phyloP scores from a whole-genome alignment of 2,888 invertebrate genomes.

The Entomobrya multifasciata region DNA sequence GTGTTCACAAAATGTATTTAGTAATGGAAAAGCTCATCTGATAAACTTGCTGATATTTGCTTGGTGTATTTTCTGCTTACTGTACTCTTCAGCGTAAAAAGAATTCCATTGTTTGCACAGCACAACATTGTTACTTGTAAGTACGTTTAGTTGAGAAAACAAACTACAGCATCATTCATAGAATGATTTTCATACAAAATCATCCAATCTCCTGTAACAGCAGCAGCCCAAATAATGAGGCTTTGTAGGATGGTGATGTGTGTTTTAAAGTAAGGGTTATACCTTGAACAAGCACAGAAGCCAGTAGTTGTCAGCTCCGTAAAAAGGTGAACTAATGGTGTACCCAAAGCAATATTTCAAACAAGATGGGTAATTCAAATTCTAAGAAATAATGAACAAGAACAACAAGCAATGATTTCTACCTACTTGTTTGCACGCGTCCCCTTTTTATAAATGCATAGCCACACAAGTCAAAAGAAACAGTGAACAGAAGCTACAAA shows the following conservation, averaged over 20 bases:
- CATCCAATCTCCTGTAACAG: not conserved
- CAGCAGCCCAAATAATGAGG: not conserved
- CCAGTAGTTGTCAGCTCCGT: constrained; percentile 57
- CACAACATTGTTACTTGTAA: not conserved
- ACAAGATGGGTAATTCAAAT: constrained; percentile 57
- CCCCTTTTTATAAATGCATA: constrained; percentile 61
- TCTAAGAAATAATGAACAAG: not conserved
- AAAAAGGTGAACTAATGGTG: constrained; percentile 68
- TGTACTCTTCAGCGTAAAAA: not conserved
- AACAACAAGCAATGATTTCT: too few species aligned
- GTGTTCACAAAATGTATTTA: constrained; percentile 7
- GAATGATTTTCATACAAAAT: constrained; percentile 9
- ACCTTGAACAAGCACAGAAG: constrained; percentile 41
- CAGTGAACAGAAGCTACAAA: constrained; percentile 44
- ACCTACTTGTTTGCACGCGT: constrained; percentile 36
- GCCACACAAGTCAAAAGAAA: constrained; percentile 31
- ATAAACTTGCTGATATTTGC: not conserved
- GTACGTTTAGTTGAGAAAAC: too few species aligned
- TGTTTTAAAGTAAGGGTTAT: not conserved
- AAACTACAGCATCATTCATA: constrained; percentile 29
- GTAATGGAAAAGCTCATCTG: too few species aligned
- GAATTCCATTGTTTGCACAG: constrained; percentile 5
- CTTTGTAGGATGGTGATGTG: not conserved
- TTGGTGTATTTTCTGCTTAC: constrained; percentile 3
- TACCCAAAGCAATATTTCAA: constrained; percentile 67